Conservation (phyloP, 30 jellyfish, hydroid and myxozoan genomes). For the Turritopsis dohrnii region DNA sequence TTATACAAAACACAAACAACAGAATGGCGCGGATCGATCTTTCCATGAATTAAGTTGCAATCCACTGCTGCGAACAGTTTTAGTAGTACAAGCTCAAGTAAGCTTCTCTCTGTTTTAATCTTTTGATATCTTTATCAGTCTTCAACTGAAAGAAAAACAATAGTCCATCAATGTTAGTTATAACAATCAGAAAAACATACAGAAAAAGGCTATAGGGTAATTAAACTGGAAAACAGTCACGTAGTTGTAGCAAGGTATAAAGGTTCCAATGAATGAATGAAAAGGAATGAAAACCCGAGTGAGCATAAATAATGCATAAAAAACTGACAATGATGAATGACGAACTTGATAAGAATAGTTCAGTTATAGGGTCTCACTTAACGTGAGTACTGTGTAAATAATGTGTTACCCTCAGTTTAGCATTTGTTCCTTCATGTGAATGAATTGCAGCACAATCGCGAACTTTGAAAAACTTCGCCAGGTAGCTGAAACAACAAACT, state of each 20-base stretch:
- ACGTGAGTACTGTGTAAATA: too few relatives aligned
- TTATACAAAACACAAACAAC: too few relatives aligned
- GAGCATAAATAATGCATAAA: too few relatives aligned
- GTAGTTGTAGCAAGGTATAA: too few relatives aligned
- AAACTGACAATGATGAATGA: too few relatives aligned
- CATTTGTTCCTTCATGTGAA: constrained; percentile 86
- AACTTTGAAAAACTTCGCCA: constrained; percentile 42
- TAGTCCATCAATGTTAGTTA: neutral
- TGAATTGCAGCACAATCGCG: constrained; percentile 81
- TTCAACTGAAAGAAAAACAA: constrained; percentile 50
- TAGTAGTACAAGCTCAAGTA: constrained; percentile 78
- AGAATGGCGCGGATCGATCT: too few relatives aligned
- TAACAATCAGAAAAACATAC: neutral
- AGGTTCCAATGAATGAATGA: too few relatives aligned
- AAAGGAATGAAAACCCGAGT: too few relatives aligned
- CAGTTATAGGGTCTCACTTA: neutral
- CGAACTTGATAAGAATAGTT: too few relatives aligned
- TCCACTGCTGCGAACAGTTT: neutral
- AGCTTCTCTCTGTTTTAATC: constrained; percentile 64
- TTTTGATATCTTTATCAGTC: constrained; percentile 78
- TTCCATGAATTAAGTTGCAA: neutral
- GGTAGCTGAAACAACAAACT: constrained; percentile 24
- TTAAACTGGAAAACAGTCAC: too few relatives aligned
- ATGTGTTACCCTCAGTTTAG: constrained; percentile 59
- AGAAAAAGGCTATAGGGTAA: neutral